Evolutionary conservation across 2,888 invertebrate species (phyloP).

Genomic region (Drosophila demipolita): DNA sequence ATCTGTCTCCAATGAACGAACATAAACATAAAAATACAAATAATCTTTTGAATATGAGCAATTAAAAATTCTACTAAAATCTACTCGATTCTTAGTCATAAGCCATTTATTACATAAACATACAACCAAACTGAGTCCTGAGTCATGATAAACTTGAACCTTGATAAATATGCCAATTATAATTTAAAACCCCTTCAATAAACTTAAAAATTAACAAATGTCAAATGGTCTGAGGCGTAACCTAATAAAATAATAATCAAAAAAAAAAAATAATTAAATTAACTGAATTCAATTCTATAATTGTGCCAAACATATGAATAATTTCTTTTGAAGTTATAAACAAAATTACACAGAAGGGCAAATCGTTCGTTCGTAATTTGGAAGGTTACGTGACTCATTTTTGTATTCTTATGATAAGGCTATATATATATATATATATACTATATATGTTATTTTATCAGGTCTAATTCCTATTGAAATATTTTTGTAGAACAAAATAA

Average conservation of each 20-base stretch:
- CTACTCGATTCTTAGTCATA: neutral
- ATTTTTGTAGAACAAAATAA: conserved; percentile 5
- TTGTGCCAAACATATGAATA: conserved; percentile 23
- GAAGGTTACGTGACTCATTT: conserved; percentile 17
- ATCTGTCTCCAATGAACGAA: neutral
- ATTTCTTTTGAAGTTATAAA: conserved; percentile 38
- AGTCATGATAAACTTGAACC: neutral
- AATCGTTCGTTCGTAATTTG: conserved; percentile 25
- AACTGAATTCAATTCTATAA: conserved; percentile 26
- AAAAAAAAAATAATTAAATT: conserved; percentile 27
- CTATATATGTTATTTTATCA: conserved; percentile 5
- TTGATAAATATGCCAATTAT: neutral
- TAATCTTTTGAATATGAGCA: neutral
- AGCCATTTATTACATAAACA: neutral
- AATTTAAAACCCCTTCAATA: conserved; percentile 6
- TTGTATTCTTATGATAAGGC: conserved; percentile 18
- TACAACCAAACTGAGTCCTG: neutral
- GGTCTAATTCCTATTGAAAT: conserved; percentile 15
- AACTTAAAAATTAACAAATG: conserved; percentile 17
- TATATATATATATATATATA: conserved; percentile 5
- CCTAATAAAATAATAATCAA: neutral
- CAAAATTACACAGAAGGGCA: conserved; percentile 19
- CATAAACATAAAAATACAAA: neutral
- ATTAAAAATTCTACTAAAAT: neutral
- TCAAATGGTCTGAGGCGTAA: conserved; percentile 14